Conservation (phyloP, 2,797 vertebrate species). For the Anomalospiza imberbis region DNA sequence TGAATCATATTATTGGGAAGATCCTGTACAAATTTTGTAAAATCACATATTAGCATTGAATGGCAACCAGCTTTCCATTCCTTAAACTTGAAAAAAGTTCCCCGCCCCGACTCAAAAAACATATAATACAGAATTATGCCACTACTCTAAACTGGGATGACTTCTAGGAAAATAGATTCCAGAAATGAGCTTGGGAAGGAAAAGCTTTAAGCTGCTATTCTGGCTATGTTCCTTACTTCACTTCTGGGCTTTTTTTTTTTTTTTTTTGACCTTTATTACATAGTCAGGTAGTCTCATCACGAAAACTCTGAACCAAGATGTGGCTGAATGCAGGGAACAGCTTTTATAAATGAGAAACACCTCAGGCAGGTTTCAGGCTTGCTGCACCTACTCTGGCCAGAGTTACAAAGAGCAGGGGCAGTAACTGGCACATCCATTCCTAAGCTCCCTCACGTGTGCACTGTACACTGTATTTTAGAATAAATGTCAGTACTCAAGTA, state of each 20-base stretch:
- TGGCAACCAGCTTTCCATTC: not conserved
- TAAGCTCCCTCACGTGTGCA: not conserved
- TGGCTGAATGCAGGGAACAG: not conserved
- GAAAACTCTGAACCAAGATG: not conserved
- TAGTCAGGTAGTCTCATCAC: not conserved
- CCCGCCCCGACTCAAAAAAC: not conserved
- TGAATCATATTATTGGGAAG: conserved; percentile 99
- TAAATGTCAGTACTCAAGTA: not conserved
- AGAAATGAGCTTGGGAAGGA: not conserved
- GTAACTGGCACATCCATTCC: not conserved
- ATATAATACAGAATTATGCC: not conserved
- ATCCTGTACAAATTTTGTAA: conserved; percentile 76
- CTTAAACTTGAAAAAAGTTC: not conserved
- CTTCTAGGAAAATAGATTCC: not conserved
- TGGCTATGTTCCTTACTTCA: not conserved
- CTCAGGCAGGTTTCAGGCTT: not conserved
- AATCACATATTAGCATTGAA: not conserved
- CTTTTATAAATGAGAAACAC: not conserved
- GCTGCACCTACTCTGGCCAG: not conserved
- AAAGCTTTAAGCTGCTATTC: not conserved
- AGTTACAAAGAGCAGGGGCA: not conserved
- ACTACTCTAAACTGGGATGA: not conserved
- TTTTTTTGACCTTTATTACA: not conserved
- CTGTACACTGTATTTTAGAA: not conserved
- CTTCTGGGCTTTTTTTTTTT: not conserved